Conservation (phyloP, 1,140 invertebrate genomes). For the Caenorhabditis elegans region WBcel235 BX284602.5:8792501-8793000, state of each 20-base stretch:
- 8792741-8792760: neutral
- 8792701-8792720: neutral
- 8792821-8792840: slow-evolving; percentile 31
- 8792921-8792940: neutral
- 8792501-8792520: too few relatives aligned
- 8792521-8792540: too few relatives aligned
- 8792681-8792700: neutral
- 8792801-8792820: slow-evolving; percentile 8
- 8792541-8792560: too few relatives aligned
- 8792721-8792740: neutral
- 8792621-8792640: neutral
- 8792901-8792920: neutral
- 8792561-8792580: too few relatives aligned
- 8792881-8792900: slow-evolving; percentile 31
- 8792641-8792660: neutral
- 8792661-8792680: slow-evolving; percentile 22
- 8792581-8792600: too few relatives aligned
- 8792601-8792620: too few relatives aligned
- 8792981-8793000: neutral
- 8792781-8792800: neutral
- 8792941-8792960: too few relatives aligned
- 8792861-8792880: neutral
- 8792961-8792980: neutral
- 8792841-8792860: slow-evolving; percentile 17
- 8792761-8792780: neutral